Conservation (phyloP, 2,797 vertebrate species). For the Rhinogobio ventralis region DNA sequence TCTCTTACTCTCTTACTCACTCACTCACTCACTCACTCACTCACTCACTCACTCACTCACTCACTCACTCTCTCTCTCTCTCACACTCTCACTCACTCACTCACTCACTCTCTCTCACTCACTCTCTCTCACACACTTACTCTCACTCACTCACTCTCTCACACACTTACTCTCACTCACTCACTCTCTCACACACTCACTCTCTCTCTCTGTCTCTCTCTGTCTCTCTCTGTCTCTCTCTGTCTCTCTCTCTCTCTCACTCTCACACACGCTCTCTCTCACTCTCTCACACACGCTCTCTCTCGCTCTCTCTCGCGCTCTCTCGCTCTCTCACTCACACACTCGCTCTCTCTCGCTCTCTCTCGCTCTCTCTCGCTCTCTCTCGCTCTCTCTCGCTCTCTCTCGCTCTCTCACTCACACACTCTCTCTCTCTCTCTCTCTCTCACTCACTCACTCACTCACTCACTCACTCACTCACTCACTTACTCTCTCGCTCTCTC, state of each 20-base stretch:
- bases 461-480: too few relatives aligned
- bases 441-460: too few relatives aligned
- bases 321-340: too few relatives aligned
- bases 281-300: slow-evolving; percentile 12
- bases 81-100: slow-evolving; percentile 1
- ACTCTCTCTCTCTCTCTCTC: not conserved
- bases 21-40: not conserved
- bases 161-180: too few relatives aligned
- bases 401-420: slow-evolving; percentile 3
- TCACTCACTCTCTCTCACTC: not conserved
- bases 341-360: slow-evolving; percentile 10
- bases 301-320: not conserved
- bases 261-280: too few relatives aligned
- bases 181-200: too few relatives aligned
- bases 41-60: not conserved
- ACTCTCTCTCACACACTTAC: not conserved
- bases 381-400: slow-evolving; percentile 14
- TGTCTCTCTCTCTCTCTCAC: slow-evolving; percentile 8
- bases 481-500: slow-evolving; percentile 4
- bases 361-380: not conserved
- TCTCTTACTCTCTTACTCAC: slow-evolving; percentile 9
- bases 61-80: not conserved
- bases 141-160: slow-evolving; percentile 4
- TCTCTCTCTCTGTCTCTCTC: not conserved
- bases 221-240: not conserved